These are phyloP conservation scores for Drosophila differens DNA, from an alignment of 2,888 invertebrate genomes.

Conservation along the genomic window DNA sequence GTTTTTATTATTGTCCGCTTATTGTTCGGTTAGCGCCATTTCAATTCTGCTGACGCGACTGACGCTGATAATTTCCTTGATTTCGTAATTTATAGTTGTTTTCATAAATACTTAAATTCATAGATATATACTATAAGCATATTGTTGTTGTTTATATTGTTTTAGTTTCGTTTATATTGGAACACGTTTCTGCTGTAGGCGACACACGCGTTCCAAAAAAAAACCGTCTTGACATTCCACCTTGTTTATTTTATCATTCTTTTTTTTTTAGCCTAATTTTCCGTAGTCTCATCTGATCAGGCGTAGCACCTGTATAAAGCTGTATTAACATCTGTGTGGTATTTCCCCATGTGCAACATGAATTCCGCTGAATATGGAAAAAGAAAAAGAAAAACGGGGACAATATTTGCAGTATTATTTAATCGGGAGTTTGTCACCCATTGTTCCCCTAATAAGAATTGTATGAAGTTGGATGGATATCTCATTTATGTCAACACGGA, in stretches of 20 bases:
- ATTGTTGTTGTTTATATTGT: constrained; percentile 2
- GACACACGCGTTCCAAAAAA: constrained; percentile 59
- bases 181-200: constrained; percentile 58
- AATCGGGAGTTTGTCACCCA: constrained; percentile 31
- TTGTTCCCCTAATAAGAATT: constrained; percentile 6
- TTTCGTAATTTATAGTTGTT: constrained; percentile 78
- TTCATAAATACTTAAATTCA: constrained; percentile 52
- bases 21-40: constrained; percentile 25
- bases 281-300: not conserved
- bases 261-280: constrained; percentile 12
- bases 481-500: constrained; percentile 69
- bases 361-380: constrained; percentile 8
- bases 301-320: constrained; percentile 44
- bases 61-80: constrained; percentile 76
- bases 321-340: constrained; percentile 41
- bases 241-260: not conserved
- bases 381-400: not conserved
- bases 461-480: constrained; percentile 36
- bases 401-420: constrained; percentile 65
- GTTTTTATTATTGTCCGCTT: constrained; percentile 10
- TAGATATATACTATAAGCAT: constrained; percentile 10
- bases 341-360: constrained; percentile 36
- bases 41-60: constrained; percentile 59
- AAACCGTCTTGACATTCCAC: constrained; percentile 20
- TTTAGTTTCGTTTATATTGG: constrained; percentile 8